phyloP scores from a whole-genome alignment of 2,888 invertebrate genomes.

The Fabriciana adippe region DNA sequence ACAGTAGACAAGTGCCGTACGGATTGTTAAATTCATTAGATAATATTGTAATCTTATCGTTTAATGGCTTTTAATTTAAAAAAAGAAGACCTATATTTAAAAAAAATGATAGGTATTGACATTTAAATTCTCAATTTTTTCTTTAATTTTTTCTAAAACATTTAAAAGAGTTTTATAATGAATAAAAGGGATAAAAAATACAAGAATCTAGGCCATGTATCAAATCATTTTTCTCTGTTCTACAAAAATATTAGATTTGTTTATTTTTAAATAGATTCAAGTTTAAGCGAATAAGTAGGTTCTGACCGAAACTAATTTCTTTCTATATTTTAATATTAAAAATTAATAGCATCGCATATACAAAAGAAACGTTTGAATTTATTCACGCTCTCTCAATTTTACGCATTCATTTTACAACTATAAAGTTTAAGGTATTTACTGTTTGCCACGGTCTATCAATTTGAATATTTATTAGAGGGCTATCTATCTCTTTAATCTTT shows the following conservation, averaged over 20 bases:
- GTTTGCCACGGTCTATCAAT: conserved; percentile 20
- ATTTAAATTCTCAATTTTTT: no score
- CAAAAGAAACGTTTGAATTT: conserved; percentile 22
- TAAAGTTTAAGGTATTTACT: conserved; percentile 20
- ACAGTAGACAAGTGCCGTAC: conserved; percentile 19
- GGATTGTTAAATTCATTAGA: conserved; percentile 20
- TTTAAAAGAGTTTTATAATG: no score
- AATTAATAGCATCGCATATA: conserved; percentile 17
- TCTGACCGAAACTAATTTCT: conserved; percentile 2
- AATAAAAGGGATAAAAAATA: no score
- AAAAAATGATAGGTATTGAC: neutral
- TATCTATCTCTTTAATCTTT: conserved; percentile 21
- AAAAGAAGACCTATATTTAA: conserved; percentile 1
- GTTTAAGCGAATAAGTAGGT: no score
- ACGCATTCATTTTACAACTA: conserved; percentile 27
- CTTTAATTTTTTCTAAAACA: no score
- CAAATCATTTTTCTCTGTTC: no score
- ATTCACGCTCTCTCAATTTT: conserved; percentile 26
- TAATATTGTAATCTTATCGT: conserved; percentile 25
- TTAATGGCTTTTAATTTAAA: conserved; percentile 10
- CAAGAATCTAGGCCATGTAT: no score
- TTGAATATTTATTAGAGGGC: conserved; percentile 21
- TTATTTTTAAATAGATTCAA: no score
- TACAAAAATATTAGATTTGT: no score
- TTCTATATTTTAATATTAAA: conserved; percentile 7